Evolutionary conservation across 37 sponge, comb jelly and placozoan genomes (phyloP), one percentile per base, ranked within the genome.

Genomic region (Agelas oroides): DNA sequence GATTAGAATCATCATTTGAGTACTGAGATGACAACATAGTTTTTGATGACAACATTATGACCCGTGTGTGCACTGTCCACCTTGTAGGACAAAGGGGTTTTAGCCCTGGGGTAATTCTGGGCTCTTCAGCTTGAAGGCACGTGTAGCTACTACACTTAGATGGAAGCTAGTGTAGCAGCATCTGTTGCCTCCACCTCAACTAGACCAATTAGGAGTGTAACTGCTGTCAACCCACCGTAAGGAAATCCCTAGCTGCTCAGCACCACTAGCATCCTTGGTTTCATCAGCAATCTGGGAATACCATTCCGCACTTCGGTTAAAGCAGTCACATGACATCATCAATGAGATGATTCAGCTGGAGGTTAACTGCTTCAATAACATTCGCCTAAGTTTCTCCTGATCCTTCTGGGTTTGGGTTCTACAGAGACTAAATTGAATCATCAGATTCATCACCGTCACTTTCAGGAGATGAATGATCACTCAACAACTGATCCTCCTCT

Each of bases 51-150:
- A 38, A 86, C 86, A 56, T 85, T 84, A 34, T 79, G 59, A 19
- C 91, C 52, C 25, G 76, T 53, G 85, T 84, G 36, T 86, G 68
- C 28, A 79, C 86, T 65, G 91, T 91, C 91, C 91, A 91, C 16
- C 91, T 35, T 38, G 87, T 91, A 34, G 77, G 70, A 71, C 87
- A 91, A 19, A 91, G 79, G 32, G 86, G 82, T 41, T 86, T 91
- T 30, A 85, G 79, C 27, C 19, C 32, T 73, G 38, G 31, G 31
- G 77, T n/a, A 46, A 39, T 71, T 85, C 38, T 73, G 30, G 90
- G 85, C 21, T 74, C 73, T 16, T 84, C 79, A 31, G 78, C 57
- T 84, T 70, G 54, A 20, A 89, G 36, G 27, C 31, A 15, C n/a
- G n/a, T 72, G 80, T 68, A 35, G 85, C 85, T 41, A 89, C 76